These are phyloP conservation scores for Thymelicus acteon DNA, from an alignment of 2,888 invertebrate genomes.

Conservation along the genomic window DNA sequence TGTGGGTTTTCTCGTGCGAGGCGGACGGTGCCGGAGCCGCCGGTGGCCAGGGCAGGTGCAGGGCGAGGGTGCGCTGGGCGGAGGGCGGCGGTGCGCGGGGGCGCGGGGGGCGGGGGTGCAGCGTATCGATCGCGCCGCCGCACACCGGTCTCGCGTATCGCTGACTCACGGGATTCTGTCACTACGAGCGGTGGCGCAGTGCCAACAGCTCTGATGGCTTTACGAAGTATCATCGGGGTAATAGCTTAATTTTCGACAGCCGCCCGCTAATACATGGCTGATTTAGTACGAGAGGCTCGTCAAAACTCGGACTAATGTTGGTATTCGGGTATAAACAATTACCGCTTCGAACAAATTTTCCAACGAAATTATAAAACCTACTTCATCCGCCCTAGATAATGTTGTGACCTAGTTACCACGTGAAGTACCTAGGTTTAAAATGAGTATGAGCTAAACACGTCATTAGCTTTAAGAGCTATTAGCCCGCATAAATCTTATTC, in stretches of 20 bases:
- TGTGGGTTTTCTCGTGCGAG: constrained; percentile 49
- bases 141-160: constrained; percentile 70
- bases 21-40: constrained; percentile 56
- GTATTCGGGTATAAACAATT: constrained; percentile 2
- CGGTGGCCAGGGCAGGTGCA: constrained; percentile 54
- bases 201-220: constrained; percentile 70
- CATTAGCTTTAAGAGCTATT: not conserved
- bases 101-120: constrained; percentile 61
- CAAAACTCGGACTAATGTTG: not conserved
- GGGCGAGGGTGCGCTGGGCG: constrained; percentile 61
- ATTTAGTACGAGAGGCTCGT: not conserved
- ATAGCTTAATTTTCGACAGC: constrained; percentile 61
- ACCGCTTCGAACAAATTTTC: not conserved
- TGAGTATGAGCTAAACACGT: not conserved
- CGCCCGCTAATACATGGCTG: constrained; percentile 21
- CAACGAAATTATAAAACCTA: not conserved
- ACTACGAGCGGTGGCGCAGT: constrained; percentile 62
- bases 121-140: constrained; percentile 80
- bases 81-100: constrained; percentile 61
- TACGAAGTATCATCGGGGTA: constrained; percentile 63
- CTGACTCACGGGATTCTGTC: constrained; percentile 69
- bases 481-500: not conserved
- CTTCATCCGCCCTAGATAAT: constrained; percentile 1
- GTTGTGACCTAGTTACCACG: constrained; percentile 22
- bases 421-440: not conserved